Evolutionary conservation across 1,140 invertebrate genomes (phyloP).

Genomic region (Trichogramma pretiosum): DNA sequence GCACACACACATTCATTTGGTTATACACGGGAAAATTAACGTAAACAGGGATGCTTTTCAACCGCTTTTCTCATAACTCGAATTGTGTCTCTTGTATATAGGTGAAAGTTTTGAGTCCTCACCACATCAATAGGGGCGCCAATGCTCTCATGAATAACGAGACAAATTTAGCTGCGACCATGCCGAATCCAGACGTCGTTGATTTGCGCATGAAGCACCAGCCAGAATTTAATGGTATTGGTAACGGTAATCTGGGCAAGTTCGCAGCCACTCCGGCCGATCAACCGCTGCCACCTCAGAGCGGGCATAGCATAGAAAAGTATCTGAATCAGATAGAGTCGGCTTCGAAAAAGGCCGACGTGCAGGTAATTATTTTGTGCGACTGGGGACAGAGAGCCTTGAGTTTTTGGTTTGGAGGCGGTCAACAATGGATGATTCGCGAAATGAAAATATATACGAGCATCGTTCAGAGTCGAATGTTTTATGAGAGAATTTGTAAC

Average conservation of each 20-base stretch:
- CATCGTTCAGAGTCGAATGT: too few species aligned
- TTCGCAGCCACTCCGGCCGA: slow-evolving; percentile 31
- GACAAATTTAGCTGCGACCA: slow-evolving; percentile 23
- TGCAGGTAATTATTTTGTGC: slow-evolving; percentile 21
- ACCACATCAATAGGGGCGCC: slow-evolving; percentile 44
- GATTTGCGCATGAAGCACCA: slow-evolving; percentile 43
- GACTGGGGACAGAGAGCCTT: too few species aligned
- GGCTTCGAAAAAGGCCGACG: slow-evolving; percentile 27
- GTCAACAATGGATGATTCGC: too few species aligned
- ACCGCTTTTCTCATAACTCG: too few species aligned
- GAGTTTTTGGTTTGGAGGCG: too few species aligned
- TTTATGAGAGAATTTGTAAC: too few species aligned
- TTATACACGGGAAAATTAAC: too few species aligned
- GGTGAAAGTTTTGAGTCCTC: slow-evolving; percentile 38
- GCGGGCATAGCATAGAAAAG: slow-evolving; percentile 50
- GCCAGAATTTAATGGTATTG: slow-evolving; percentile 25
- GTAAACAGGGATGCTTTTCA: too few species aligned
- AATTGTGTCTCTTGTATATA: too few species aligned
- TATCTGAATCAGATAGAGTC: slow-evolving; percentile 50
- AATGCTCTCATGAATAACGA: slow-evolving; percentile 39
- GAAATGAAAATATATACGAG: too few species aligned
- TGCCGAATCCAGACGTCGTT: slow-evolving; percentile 36
- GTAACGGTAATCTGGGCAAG: slow-evolving; percentile 25
- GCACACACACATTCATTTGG: too few species aligned
- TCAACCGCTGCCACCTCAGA: slow-evolving; percentile 47